Percentiles rank a stretch among this genome's conserved stretches.
Conservation (phyloP, 2,113 vertebrate genomes). For the Microcebus griseorufus region DNA sequence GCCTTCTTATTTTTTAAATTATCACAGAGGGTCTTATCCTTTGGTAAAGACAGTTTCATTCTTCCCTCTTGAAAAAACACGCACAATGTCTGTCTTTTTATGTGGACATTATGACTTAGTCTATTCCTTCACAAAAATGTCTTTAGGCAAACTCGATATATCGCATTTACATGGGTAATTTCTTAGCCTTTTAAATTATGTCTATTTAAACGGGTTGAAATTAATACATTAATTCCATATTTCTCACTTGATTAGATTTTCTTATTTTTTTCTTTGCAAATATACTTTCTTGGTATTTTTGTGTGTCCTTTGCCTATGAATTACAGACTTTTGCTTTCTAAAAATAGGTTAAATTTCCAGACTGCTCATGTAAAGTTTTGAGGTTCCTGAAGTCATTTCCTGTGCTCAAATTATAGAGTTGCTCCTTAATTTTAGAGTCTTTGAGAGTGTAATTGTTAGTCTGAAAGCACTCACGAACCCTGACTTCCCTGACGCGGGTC, state of each 20-base stretch:
- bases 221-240: not conserved
- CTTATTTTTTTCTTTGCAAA: not conserved
- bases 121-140: not conserved
- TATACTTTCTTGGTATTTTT: not conserved
- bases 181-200: not conserved
- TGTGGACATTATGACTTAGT: not conserved
- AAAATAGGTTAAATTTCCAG: not conserved
- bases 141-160: not conserved
- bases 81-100: not conserved
- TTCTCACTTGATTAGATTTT: not conserved
- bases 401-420: not conserved
- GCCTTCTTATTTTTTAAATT: not conserved
- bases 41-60: not conserved
- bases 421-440: not conserved
- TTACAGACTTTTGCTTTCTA: not conserved
- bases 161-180: not conserved
- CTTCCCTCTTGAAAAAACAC: not conserved
- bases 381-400: not conserved
- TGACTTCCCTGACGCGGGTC: rapidly evolving
- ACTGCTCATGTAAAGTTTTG: not conserved
- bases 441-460: not conserved
- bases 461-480: not conserved
- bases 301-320: not conserved
- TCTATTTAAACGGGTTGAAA: not conserved
- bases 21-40: rapidly evolving